Conservation (phyloP, 2,797 vertebrate species). For the Aplochiton taeniatus region DNA sequence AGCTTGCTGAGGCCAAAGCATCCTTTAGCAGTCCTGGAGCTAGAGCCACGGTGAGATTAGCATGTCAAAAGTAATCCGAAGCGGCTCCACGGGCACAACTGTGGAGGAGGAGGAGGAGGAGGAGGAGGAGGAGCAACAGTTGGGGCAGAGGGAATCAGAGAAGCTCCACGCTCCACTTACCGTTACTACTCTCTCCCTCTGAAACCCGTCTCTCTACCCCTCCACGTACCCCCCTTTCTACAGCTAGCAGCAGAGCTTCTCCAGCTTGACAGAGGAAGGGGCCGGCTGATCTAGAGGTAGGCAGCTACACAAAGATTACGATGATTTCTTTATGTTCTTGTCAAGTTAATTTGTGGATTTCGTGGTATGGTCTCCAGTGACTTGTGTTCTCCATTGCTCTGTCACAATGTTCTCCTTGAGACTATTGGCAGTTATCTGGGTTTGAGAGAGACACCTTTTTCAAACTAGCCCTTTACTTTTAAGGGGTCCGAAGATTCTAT, state of each 20-base stretch:
- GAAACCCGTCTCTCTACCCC: conserved; percentile 54
- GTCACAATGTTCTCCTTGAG: too few species aligned
- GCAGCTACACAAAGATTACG: background rate
- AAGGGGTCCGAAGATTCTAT: too few species aligned
- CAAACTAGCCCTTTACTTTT: too few species aligned
- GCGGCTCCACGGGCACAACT: conserved; percentile 71
- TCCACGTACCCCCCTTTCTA: conserved; percentile 38
- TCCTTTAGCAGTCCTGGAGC: conserved; percentile 69
- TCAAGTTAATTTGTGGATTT: too few species aligned
- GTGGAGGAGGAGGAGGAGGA: conserved; percentile 59
- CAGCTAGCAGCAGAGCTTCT: background rate
- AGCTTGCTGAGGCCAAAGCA: conserved; percentile 72
- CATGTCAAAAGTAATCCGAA: conserved; percentile 77
- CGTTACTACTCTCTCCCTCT: conserved; percentile 61
- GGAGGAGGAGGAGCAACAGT: conserved; percentile 76
- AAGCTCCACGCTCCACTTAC: conserved; percentile 63
- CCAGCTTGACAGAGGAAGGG: background rate
- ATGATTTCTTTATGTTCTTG: background rate
- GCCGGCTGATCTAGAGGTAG: background rate
- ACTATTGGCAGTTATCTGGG: too few species aligned
- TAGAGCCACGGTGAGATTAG: conserved; percentile 73
- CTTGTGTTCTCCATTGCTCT: too few species aligned
- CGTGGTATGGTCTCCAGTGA: too few species aligned
- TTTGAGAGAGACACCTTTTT: too few species aligned
- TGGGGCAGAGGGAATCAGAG: conserved; percentile 66